phyloP scores from a whole-genome alignment of 2,113 vertebrate species.

The Reinhardtius hippoglossoides region DNA sequence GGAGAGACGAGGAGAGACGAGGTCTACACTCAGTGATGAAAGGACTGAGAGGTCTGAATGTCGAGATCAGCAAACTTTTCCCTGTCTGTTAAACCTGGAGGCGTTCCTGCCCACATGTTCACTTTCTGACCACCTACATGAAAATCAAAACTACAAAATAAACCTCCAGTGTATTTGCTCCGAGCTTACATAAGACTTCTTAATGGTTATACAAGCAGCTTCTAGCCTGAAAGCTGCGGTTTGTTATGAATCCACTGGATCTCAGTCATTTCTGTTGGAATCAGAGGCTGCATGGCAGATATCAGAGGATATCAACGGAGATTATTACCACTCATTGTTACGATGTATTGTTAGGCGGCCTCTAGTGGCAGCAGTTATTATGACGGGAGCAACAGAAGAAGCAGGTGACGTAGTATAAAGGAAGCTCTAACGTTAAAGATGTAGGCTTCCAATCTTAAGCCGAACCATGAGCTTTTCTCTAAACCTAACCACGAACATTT shows the following conservation, averaged over 20 bases:
- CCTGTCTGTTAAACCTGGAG: conserved; percentile 30
- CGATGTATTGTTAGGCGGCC: too few relatives aligned
- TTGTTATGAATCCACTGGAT: not conserved
- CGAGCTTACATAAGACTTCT: conserved; percentile 52
- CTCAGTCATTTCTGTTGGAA: not conserved
- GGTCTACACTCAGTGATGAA: not conserved
- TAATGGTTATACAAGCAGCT: conserved; percentile 51
- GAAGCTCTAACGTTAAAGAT: too few relatives aligned
- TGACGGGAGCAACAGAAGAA: too few relatives aligned
- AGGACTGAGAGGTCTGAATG: not conserved
- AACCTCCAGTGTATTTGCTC: conserved; percentile 38
- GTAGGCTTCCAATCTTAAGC: too few relatives aligned
- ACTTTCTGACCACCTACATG: conserved; percentile 44
- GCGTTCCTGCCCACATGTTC: conserved; percentile 13
- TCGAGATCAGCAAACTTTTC: conserved; percentile 43
- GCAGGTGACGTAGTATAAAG: too few relatives aligned
- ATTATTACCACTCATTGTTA: too few relatives aligned
- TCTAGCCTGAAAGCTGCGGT: conserved; percentile 31
- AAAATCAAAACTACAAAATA: not conserved
- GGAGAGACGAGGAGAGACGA: not conserved
- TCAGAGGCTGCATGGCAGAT: not conserved
- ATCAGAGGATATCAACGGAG: not conserved
- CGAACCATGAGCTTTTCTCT: too few relatives aligned
- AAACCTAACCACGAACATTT: too few relatives aligned
- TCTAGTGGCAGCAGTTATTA: too few relatives aligned